Conservation (phyloP, 2,888 invertebrate species). For the Polydrusus cervinus region DNA sequence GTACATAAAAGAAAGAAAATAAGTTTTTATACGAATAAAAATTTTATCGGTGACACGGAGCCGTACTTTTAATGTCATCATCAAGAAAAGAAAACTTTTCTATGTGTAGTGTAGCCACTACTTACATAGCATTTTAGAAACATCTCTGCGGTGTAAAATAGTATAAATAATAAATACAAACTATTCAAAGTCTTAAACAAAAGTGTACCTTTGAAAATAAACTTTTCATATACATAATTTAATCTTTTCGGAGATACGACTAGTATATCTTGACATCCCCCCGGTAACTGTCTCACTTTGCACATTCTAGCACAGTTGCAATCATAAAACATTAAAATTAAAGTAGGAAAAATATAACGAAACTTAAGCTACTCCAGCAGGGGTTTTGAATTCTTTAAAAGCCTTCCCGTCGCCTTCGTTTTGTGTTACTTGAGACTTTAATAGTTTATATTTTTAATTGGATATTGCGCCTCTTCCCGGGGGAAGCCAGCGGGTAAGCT, state of each 20-base stretch:
- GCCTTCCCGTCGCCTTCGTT: slow-evolving; percentile 34
- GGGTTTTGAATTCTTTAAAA: slow-evolving; percentile 51
- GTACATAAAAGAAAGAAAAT: no score
- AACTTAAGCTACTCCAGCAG: slow-evolving; percentile 54
- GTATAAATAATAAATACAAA: not conserved
- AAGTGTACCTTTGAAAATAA: not conserved
- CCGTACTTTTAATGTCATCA: no score
- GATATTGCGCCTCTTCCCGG: slow-evolving; percentile 60
- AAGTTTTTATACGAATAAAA: no score
- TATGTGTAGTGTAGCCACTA: no score
- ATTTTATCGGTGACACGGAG: no score
- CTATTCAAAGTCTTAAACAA: slow-evolving; percentile 1
- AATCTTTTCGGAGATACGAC: not conserved
- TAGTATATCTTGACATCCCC: slow-evolving; percentile 1
- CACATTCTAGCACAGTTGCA: slow-evolving; percentile 20
- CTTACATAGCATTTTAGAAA: no score
- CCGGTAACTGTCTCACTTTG: slow-evolving; percentile 14
- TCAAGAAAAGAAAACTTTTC: no score
- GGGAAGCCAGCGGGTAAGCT: slow-evolving; percentile 57
- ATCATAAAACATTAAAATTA: slow-evolving; percentile 23
- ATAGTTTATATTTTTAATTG: slow-evolving; percentile 69
- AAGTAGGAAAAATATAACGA: slow-evolving; percentile 34
- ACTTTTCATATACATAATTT: not conserved
- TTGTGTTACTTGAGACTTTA: slow-evolving; percentile 64
- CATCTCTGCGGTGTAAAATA: not conserved